Evolutionary conservation across 2,113 vertebrate species (phyloP), one percentile per base, ranked within the genome.

Genomic region (Chloropsis cyanopogon): DNA sequence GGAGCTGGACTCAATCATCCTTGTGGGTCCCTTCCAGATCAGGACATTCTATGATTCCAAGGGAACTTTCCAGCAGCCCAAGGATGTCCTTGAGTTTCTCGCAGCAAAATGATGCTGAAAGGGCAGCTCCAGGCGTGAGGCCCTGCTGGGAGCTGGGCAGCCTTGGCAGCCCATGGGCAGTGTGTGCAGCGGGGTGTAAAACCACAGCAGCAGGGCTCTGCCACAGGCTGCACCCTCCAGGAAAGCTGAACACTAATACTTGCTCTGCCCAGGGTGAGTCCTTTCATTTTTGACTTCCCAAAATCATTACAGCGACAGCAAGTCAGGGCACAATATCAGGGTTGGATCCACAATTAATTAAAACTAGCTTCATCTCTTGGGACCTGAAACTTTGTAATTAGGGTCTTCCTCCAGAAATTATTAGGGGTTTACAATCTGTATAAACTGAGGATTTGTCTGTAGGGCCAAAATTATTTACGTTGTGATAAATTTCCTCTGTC

Each of bases 121-220:
- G 28, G 39, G 89, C 79, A 82, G 52, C 20, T 21, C 18, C 14
- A 1, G 13, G 18, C 28, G 23, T 12, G 11, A 46, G n/a, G 52
- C 12, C 8, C 5, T 57, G 46, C 41, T 2, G 4, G 57, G 35
- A 46, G 56, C 56, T 19, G 42, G 37, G 37, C 37, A 37, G 37
- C 37, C n/a, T 29, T 21, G 8, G 0, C 71, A 23, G 57, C 86
- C 50, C 33, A 1, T 5, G n/a, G 86, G 57, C 47, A 22, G 3
- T 0, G 20, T 17, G 19, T 7, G 44, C 46, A 4, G 2, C 0
- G 6, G 33, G 2, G 13, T 20, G 78, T 10, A 19, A 75, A 75
- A 15, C 46, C 69, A 10, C 33, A 9, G 50, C 5, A 24, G 60
- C 70, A 24, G 42, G 16, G 41, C 70, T 18, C 31, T 18, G 73